Base-by-base conservation (phyloP, 2,888 invertebrate genomes). In the Drosophila vallismaia region DNA sequence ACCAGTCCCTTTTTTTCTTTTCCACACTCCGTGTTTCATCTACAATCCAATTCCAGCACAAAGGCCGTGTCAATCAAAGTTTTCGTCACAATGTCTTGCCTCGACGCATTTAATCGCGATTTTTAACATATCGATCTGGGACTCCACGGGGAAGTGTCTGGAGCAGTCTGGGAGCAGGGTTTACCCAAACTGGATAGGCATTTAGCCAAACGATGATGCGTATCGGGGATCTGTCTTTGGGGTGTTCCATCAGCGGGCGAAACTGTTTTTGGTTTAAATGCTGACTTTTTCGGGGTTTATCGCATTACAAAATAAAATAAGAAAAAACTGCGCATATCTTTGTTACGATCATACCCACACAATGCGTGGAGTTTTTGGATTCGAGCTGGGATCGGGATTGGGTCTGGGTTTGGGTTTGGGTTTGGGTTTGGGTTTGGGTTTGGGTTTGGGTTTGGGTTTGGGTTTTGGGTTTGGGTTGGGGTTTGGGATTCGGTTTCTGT, bases 51-150 rank as follows among this genome's bases (percentile, higher is more conserved):
- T 73, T 67, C 48, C 56, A 8, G 8, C 64, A 85, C 83, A 81
- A 86, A 86, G 75, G 83, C 74, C 68, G 74, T 87, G 87, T 82
- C 82, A 82, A 82, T 82, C 82, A 82, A 82, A 85, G 86, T 86
- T 66, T 44, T 62, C 60, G 59, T 60, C 62, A 38, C 53, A 45
- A 49, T 54, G 48, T 52, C 33, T 51, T 31, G 40, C 40, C 46
- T 42, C 63, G 71, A 74, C 80, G 84, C 86, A 78, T 85, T 88
- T 85, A 81, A 85, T 85, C 85, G 77, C 74, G 50, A 58, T 88
- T 86, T 86, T 85, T 88, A 85, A 79, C 85, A 85, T 85, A 86
- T 76, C 77, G 88, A 85, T 85, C 85, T 71, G 56, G 45, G 53
- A 12, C 42, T 42, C 19, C 19, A 19, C 19, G 19, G 19, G 19